Base-by-base conservation (phyloP, 2,797 vertebrate genomes). In the Steatocranus sp. region DNA sequence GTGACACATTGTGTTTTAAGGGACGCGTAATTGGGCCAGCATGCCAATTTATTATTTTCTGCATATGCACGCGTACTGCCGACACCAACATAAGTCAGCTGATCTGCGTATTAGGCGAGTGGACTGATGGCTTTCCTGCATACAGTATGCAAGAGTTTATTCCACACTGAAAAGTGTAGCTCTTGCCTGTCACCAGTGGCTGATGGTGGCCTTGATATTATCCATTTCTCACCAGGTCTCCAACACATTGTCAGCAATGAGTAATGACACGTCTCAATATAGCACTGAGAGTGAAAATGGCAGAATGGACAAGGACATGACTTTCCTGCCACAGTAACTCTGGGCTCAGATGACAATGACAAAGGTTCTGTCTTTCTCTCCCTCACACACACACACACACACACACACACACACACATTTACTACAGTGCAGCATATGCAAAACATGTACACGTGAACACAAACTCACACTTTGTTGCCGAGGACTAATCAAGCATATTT, bases 181-280 rank as follows among this genome's bases (percentile, higher is more conserved):
- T 49, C 46, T 56, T 81, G 79, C 66, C 82, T 73, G 86, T 83
- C 89, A 76, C 68, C 18, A 23, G 7, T 41, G 48, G 74, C 74
- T 49, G 73, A 53, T 54, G 38, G 41, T 38, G 86, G 88, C 91
- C 91, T 91, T 93, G 86, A 88, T 90, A 85, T 83, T 49, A 87
- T 82, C 90, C 89, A 87, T 93, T 90, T 87, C 81, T 93, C 88
- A 88, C 86, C 74, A 48, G 79, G 81, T 86, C 83, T 89, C 84
- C 87, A 78, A 61, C 86, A 91, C 88, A 34, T 83, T 93, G 94
- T 95, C 92, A 94, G 76, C 90, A 90, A 92, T 94, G 94, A 96
- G 87, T 95, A 95, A 96, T 95, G 92, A 81, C 91, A 91, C 75
- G 74, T 94, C 92, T 96, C 94, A 93, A 93, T 95, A 93, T 92